Conservation (phyloP, 2,797 vertebrate species). For the Lates japonicus region DNA sequence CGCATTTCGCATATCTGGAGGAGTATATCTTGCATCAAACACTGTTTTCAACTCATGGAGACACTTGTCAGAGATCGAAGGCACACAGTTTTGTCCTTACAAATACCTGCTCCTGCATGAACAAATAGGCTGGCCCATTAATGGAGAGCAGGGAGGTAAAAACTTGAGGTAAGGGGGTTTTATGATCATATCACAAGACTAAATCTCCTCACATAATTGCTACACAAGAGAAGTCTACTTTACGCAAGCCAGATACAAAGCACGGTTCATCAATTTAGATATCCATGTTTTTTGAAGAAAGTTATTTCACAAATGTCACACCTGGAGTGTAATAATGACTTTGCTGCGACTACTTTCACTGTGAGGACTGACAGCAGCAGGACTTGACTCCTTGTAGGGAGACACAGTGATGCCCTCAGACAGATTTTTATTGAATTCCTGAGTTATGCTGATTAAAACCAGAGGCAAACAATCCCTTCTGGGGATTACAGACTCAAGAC, state of each 20-base stretch:
- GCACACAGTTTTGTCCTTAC: not conserved
- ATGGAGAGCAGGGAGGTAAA: not conserved
- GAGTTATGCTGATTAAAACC: slow-evolving; percentile 57
- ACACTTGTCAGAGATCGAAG: slow-evolving; percentile 7
- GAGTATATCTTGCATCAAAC: slow-evolving; percentile 23
- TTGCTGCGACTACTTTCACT: not conserved
- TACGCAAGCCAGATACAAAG: not conserved
- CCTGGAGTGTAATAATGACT: slow-evolving; percentile 27
- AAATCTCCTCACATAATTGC: slow-evolving; percentile 2
- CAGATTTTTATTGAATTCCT: slow-evolving; percentile 58
- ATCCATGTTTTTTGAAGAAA: not conserved
- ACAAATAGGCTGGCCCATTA: not conserved
- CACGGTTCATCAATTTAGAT: too few species aligned
- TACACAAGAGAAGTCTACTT: slow-evolving; percentile 2
- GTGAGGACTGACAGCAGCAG: slow-evolving; percentile 4
- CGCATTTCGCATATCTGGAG: slow-evolving; percentile 45
- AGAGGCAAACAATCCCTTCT: slow-evolving; percentile 51
- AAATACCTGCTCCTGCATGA: not conserved
- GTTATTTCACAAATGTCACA: slow-evolving; percentile 42
- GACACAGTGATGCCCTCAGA: slow-evolving; percentile 55
- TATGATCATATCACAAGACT: not conserved
- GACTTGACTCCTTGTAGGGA: slow-evolving; percentile 23
- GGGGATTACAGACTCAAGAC: slow-evolving; percentile 44
- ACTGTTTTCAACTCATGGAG: slow-evolving; percentile 23
- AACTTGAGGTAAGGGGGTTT: not conserved